Conservation (phyloP, 2,888 invertebrate species). For the Zaprionus obscuricornis region DNA sequence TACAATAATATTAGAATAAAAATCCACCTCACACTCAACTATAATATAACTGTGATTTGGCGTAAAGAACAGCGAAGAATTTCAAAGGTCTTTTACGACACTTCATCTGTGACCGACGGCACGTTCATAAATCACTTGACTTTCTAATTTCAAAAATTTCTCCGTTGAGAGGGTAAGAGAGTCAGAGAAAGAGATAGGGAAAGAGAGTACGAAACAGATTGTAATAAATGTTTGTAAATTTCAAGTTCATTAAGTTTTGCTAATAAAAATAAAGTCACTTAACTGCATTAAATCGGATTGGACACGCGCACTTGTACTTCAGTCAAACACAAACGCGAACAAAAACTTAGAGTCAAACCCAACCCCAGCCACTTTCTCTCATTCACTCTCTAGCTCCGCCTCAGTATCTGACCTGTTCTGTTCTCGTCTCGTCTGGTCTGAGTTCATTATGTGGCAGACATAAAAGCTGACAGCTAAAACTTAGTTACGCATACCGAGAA, state of each 20-base stretch:
- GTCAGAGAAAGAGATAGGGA: constrained; percentile 8
- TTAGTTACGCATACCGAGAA: constrained; percentile 71
- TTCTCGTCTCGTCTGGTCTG: background rate
- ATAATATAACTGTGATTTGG: constrained; percentile 15
- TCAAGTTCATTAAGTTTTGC: constrained; percentile 80
- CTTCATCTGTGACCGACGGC: constrained; percentile 51
- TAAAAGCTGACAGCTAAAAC: constrained; percentile 72
- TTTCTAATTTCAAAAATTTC: constrained; percentile 67
- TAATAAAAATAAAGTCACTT: constrained; percentile 79
- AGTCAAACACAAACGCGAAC: too few species aligned
- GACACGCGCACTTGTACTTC: constrained; percentile 81
- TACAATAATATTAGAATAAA: too few species aligned
- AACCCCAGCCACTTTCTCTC: background rate
- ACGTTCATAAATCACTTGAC: constrained; percentile 70
- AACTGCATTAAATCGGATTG: constrained; percentile 80
- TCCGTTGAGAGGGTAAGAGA: constrained; percentile 16
- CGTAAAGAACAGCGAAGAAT: constrained; percentile 5
- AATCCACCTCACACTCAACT: too few species aligned
- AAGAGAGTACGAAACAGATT: constrained; percentile 21
- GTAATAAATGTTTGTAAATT: constrained; percentile 73
- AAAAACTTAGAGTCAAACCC: too few species aligned
- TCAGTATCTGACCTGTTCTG: background rate
- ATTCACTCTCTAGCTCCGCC: constrained; percentile 5
- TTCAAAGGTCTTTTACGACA: background rate
- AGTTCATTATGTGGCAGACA: constrained; percentile 48